Conservation (phyloP, 2,888 invertebrate genomes). For the Zele albiditarsus region DNA sequence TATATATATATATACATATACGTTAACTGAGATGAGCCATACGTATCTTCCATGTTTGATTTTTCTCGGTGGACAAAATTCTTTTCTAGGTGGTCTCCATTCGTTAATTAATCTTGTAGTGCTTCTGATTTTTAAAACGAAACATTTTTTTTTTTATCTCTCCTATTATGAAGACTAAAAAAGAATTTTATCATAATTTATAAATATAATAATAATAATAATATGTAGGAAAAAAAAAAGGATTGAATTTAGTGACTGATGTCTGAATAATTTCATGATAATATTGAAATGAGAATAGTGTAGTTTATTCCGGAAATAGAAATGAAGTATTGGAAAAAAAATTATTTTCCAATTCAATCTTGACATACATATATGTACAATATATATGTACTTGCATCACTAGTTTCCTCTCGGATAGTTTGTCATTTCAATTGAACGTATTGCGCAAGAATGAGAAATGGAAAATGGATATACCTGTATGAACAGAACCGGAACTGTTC, state of each 20-base stretch:
- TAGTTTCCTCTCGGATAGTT: background rate
- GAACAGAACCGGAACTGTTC: conserved; percentile 4
- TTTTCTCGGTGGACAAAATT: conserved; percentile 27
- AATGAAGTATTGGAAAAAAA: background rate
- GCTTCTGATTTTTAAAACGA: conserved; percentile 32
- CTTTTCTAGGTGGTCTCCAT: conserved; percentile 36
- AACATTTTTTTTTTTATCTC: background rate
- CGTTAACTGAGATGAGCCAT: conserved; percentile 31
- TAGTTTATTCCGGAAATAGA: background rate
- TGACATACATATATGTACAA: background rate
- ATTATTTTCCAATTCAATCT: conserved; percentile 5
- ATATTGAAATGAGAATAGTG: background rate
- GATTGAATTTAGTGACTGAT: too few relatives aligned
- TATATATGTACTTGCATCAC: background rate
- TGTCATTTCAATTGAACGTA: conserved; percentile 5
- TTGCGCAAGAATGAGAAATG: conserved; percentile 11
- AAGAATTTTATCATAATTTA: background rate
- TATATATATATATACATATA: conserved; percentile 12
- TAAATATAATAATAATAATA: background rate
- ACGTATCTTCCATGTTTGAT: conserved; percentile 30
- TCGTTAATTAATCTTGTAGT: conserved; percentile 34
- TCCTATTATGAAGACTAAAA: background rate
- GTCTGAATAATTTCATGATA: too few relatives aligned
- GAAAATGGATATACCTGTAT: background rate
- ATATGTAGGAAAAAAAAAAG: background rate